Evolutionary conservation across 1,140 invertebrate genomes (phyloP).

Genomic region (Eufriesea mexicana): DNA sequence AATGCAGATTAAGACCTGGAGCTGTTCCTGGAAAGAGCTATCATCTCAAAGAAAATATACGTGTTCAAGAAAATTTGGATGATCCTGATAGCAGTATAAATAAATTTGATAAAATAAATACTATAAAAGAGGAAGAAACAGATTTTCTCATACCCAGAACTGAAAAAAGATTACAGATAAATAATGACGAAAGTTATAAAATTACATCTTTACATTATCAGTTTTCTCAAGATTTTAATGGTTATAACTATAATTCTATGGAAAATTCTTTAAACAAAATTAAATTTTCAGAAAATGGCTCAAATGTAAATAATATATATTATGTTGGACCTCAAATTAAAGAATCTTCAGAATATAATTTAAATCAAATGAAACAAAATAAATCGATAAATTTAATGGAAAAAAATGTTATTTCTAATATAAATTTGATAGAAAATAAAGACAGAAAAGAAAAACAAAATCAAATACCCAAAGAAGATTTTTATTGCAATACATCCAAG

Average conservation of each 20-base stretch:
- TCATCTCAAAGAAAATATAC: slow-evolving; percentile 34
- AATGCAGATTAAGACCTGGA: slow-evolving; percentile 76
- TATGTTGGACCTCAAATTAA: not conserved
- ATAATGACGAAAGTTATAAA: not conserved
- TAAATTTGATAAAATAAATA: slow-evolving; percentile 9
- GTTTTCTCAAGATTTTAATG: not conserved
- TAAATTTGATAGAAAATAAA: not conserved
- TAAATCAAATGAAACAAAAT: slow-evolving; percentile 12
- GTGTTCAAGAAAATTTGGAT: slow-evolving; percentile 28
- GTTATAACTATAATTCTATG: slow-evolving; percentile 13
- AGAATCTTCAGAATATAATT: not conserved
- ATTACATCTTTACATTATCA: not conserved
- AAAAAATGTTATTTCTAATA: not conserved
- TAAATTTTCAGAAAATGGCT: not conserved
- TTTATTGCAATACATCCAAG: not conserved
- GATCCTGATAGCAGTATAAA: not conserved
- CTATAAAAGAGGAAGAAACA: slow-evolving; percentile 25
- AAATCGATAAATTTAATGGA: not conserved
- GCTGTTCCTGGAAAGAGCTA: slow-evolving; percentile 70
- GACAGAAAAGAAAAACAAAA: not conserved
- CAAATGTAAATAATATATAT: not conserved
- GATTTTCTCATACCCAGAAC: slow-evolving; percentile 65
- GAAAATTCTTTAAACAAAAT: not conserved
- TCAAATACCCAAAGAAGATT: not conserved
- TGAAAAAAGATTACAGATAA: slow-evolving; percentile 34